Evolutionary conservation across 2,113 vertebrate genomes (phyloP).

Genomic region (Shinisaurus crocodilurus): DNA sequence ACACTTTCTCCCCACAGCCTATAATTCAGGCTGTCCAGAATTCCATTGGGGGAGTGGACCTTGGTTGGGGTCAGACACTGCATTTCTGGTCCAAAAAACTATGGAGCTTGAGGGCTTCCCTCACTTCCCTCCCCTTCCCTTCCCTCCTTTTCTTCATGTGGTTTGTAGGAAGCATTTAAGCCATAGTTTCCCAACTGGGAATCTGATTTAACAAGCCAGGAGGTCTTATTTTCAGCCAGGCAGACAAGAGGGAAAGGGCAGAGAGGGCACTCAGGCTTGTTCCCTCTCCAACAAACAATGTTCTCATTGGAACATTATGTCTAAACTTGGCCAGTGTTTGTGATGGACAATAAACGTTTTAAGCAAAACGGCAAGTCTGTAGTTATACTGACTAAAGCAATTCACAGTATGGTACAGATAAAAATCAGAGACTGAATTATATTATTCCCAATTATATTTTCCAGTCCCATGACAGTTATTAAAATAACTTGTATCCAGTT

Average conservation of each 20-base stretch:
- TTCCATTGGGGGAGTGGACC: background rate
- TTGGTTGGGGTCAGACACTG: background rate
- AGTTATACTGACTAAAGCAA: background rate
- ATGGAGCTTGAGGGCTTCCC: background rate
- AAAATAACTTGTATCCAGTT: background rate
- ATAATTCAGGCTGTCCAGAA: background rate
- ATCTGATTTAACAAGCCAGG: background rate
- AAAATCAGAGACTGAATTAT: background rate
- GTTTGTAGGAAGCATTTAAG: background rate
- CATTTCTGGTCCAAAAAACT: background rate
- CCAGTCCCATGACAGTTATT: background rate
- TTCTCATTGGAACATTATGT: background rate
- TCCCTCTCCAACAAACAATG: background rate
- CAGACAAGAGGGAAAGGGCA: background rate
- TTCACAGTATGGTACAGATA: background rate
- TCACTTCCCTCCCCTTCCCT: background rate
- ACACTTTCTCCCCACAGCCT: background rate
- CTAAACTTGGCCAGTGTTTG: background rate
- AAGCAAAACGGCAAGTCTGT: background rate
- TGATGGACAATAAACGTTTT: background rate
- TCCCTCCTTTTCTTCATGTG: background rate
- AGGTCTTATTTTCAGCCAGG: background rate
- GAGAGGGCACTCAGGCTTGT: background rate
- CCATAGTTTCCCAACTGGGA: background rate
- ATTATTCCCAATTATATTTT: background rate